Conservation (phyloP, 2,888 invertebrate genomes). For the Graphium colonna region DNA sequence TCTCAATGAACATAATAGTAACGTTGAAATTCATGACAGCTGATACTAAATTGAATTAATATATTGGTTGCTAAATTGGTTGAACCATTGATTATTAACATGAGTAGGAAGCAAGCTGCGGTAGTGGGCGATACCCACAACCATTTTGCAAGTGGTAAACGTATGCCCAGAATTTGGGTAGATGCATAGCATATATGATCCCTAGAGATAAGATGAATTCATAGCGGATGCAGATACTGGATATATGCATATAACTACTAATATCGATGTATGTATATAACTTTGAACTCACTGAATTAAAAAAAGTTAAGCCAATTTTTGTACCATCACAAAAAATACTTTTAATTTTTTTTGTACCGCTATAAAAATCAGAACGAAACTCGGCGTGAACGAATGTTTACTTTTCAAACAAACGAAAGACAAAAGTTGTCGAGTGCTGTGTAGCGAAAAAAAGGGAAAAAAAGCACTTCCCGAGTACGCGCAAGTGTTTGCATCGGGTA, state of each 20-base stretch:
- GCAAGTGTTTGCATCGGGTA: slow-evolving; percentile 43
- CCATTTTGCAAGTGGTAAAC: slow-evolving; percentile 53
- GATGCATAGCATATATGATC: no score
- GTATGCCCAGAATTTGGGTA: slow-evolving; percentile 44
- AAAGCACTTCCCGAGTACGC: slow-evolving; percentile 44
- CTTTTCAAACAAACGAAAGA: slow-evolving; percentile 55
- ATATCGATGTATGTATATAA: slow-evolving; percentile 33
- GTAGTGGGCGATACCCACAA: slow-evolving; percentile 46
- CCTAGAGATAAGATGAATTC: no score
- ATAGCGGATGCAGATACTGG: no score
- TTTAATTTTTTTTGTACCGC: no score
- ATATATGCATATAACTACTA: no score
- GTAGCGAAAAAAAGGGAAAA: slow-evolving; percentile 39
- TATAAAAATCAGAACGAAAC: no score
- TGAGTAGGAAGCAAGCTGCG: slow-evolving; percentile 35
- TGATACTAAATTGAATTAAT: slow-evolving; percentile 19
- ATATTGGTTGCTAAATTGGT: slow-evolving; percentile 17
- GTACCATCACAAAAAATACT: no score
- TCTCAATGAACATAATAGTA: no score
- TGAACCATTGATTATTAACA: no score
- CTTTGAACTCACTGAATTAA: no score
- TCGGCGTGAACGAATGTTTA: slow-evolving; percentile 36
- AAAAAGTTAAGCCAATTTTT: no score
- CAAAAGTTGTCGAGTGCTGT: slow-evolving; percentile 47
- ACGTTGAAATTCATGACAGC: neutral